A percentile compares a stretch with the other conserved stretches of the same genome.
Evolutionary conservation across 1,140 invertebrate genomes (phyloP).

Genomic region (Meloidogyne exigua): DNA sequence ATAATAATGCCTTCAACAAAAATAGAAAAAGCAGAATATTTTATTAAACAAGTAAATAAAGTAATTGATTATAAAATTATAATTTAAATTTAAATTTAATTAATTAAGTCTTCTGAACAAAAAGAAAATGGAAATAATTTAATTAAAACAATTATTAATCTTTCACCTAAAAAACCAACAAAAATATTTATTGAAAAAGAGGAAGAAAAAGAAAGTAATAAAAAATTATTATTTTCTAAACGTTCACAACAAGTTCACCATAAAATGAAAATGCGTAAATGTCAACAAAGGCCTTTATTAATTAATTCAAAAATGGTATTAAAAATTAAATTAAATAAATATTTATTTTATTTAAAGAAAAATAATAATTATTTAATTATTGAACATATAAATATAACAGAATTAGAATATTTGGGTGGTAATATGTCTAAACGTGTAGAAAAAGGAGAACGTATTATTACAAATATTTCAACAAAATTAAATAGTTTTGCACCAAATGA

Average conservation of each 20-base stretch:
- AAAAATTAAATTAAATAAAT: background rate
- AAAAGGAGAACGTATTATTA: conserved; percentile 10
- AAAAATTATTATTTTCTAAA: background rate
- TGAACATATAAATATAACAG: conserved; percentile 26
- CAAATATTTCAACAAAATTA: conserved; percentile 19
- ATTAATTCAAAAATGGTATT: background rate
- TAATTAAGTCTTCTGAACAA: background rate
- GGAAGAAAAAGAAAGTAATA: background rate
- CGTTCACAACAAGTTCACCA: background rate
- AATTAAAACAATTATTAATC: background rate
- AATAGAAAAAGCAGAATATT: background rate
- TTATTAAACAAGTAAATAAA: background rate
- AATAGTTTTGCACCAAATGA: conserved; percentile 15
- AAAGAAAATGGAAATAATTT: background rate
- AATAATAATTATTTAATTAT: background rate
- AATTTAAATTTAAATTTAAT: background rate
- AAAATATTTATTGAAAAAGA: background rate
- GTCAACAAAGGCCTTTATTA: background rate
- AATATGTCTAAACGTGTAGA: background rate
- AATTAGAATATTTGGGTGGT: conserved; percentile 21
- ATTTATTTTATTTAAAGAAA: too few relatives aligned
- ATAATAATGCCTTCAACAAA: background rate
- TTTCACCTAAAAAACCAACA: background rate
- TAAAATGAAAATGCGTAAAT: background rate
- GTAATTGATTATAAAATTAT: background rate